Conservation (phyloP, 2,797 vertebrate genomes). For the Falco peregrinus region DNA sequence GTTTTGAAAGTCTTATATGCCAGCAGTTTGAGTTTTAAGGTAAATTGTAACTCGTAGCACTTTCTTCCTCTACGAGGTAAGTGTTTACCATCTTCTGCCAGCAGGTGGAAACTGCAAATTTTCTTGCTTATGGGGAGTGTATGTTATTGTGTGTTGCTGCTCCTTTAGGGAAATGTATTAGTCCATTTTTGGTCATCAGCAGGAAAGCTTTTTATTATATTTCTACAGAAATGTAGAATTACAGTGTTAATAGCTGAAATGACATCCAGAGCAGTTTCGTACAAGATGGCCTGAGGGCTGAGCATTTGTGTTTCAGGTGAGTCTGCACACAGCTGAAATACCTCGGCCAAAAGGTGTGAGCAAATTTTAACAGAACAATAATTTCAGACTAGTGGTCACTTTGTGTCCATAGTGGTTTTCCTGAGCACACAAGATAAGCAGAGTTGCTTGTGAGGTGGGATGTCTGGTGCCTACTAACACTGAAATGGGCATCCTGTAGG, state of each 20-base stretch:
- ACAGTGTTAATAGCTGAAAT: not conserved
- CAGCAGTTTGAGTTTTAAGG: not conserved
- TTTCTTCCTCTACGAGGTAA: not conserved
- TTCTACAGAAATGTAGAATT: not conserved
- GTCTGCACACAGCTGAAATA: not conserved
- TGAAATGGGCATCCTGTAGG: not conserved
- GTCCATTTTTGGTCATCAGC: not conserved
- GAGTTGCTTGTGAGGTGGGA: not conserved
- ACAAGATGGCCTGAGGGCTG: not conserved
- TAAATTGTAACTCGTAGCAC: not conserved
- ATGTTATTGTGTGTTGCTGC: accelerated
- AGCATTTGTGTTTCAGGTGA: not conserved
- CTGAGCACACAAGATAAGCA: not conserved
- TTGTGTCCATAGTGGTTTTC: not conserved
- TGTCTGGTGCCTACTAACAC: not conserved
- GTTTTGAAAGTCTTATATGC: not conserved
- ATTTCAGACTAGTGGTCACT: not conserved
- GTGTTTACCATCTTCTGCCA: conserved; percentile 17
- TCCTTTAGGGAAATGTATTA: not conserved
- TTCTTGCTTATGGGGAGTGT: not conserved
- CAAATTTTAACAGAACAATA: not conserved
- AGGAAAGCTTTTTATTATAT: not conserved
- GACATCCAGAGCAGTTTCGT: not conserved
- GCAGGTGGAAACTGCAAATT: conserved; percentile 44
- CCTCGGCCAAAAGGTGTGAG: not conserved